phyloP scores from a whole-genome alignment of 2,888 invertebrate genomes.

The Meandrusa payeni region DNA sequence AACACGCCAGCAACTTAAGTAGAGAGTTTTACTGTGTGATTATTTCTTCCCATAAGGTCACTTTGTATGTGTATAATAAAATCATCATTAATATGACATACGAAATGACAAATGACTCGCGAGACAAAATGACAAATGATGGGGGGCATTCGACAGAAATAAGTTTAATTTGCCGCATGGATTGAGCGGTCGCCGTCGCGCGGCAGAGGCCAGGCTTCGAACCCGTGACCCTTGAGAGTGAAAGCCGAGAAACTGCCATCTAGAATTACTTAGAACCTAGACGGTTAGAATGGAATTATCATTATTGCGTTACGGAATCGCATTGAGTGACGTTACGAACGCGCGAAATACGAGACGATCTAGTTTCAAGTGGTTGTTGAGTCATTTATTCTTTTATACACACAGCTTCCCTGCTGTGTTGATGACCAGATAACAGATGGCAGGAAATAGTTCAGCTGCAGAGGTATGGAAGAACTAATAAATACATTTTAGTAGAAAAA shows the following conservation, averaged over 20 bases:
- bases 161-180: slow-evolving; percentile 39
- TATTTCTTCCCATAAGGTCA: too few species aligned
- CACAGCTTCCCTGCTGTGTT: not conserved
- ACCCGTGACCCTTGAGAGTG: slow-evolving; percentile 53
- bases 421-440: not conserved
- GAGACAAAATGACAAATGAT: slow-evolving; percentile 9
- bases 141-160: not conserved
- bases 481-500: too few species aligned
- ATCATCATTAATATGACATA: slow-evolving; percentile 7
- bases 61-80: not conserved
- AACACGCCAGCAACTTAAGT: too few species aligned
- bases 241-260: slow-evolving; percentile 52
- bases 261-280: slow-evolving; percentile 43
- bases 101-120: slow-evolving; percentile 11
- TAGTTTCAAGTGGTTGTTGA: not conserved
- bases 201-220: slow-evolving; percentile 49
- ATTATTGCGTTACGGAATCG: slow-evolving; percentile 16
- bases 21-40: too few species aligned
- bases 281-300: slow-evolving; percentile 33
- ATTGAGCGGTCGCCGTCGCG: slow-evolving; percentile 34
- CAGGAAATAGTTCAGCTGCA: too few species aligned
- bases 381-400: not conserved
- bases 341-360: slow-evolving; percentile 5
- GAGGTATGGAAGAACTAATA: too few species aligned
- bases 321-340: slow-evolving; percentile 6